Percentiles rank a stretch among this genome's conserved stretches.
phyloP scores from a whole-genome alignment of 1,140 invertebrate species.

The Calephelis virginiensis region DNA sequence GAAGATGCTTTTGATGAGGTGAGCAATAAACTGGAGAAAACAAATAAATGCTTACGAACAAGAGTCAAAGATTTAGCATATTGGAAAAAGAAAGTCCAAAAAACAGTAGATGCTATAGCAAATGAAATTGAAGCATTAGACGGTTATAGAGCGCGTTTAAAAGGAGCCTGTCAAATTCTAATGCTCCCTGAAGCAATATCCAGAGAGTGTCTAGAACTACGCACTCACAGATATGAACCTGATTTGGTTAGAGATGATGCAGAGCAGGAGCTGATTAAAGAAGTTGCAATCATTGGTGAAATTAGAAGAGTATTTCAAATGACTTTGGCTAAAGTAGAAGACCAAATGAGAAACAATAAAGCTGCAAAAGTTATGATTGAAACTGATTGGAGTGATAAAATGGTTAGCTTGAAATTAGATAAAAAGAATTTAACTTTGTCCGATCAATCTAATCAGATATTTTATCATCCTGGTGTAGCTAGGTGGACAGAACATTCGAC shows the following conservation, averaged over 20 bases:
- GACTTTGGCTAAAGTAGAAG: conserved; percentile 83
- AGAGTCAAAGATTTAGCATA: conserved; percentile 80
- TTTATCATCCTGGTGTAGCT: conserved; percentile 84
- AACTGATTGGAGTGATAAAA: conserved; percentile 93
- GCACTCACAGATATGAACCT: conserved; percentile 86
- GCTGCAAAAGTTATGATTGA: conserved; percentile 88
- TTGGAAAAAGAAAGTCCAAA: conserved; percentile 84
- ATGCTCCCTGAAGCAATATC: conserved; percentile 83
- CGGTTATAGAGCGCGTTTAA: conserved; percentile 80
- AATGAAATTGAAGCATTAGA: conserved; percentile 84
- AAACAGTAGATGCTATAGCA: conserved; percentile 80
- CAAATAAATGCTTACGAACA: conserved; percentile 79
- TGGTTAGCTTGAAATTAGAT: conserved; percentile 86
- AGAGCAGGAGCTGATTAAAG: conserved; percentile 89
- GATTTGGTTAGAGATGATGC: conserved; percentile 90
- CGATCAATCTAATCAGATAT: conserved; percentile 81
- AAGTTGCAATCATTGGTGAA: conserved; percentile 84
- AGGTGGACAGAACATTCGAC: conserved; percentile 85
- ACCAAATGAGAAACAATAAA: conserved; percentile 86
- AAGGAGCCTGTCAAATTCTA: conserved; percentile 81
- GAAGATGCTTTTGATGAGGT: conserved; percentile 76
- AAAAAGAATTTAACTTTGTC: conserved; percentile 80
- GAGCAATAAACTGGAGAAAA: conserved; percentile 81
- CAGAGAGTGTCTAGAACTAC: conserved; percentile 85
- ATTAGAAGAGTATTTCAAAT: conserved; percentile 80